Evolutionary conservation across 1,140 invertebrate species (phyloP).

Genomic region (Anoplophora glabripennis): DNA sequence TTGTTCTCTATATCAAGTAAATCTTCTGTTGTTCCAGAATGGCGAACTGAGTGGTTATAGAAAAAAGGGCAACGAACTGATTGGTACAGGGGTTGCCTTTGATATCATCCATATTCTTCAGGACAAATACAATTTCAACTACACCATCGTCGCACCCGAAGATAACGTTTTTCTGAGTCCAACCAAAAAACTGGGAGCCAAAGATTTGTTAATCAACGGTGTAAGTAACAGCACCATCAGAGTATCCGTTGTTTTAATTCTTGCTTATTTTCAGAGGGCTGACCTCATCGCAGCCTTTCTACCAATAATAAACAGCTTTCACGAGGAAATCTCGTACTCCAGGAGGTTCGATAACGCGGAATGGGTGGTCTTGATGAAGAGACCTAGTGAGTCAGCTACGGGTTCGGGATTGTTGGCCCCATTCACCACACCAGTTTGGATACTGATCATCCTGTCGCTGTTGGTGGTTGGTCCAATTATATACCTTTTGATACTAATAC

Average conservation of each 20-base stretch:
- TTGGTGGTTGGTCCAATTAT: constrained; percentile 74
- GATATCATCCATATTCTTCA: constrained; percentile 66
- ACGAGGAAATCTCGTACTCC: constrained; percentile 61
- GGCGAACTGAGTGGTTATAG: constrained; percentile 59
- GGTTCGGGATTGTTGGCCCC: constrained; percentile 79
- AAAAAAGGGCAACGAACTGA: constrained; percentile 54
- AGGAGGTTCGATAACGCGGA: constrained; percentile 66
- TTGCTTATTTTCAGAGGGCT: constrained; percentile 57
- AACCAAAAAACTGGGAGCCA: constrained; percentile 58
- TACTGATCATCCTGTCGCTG: constrained; percentile 69
- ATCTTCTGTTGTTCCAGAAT: too few relatives aligned
- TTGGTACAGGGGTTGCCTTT: constrained; percentile 69
- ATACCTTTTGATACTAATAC: constrained; percentile 66
- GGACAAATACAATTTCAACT: constrained; percentile 69
- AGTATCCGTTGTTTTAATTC: background rate
- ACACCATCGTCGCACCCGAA: constrained; percentile 61
- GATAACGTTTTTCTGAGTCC: constrained; percentile 52
- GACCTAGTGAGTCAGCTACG: constrained; percentile 75
- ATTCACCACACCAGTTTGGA: constrained; percentile 75
- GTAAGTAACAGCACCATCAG: constrained; percentile 49
- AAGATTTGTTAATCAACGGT: constrained; percentile 57
- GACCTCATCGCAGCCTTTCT: constrained; percentile 76
- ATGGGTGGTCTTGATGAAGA: constrained; percentile 73
- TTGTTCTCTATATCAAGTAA: background rate
- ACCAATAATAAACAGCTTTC: constrained; percentile 62